phyloP scores from a whole-genome alignment of 1,140 invertebrate species.

The Tetramorium alpestre region DNA sequence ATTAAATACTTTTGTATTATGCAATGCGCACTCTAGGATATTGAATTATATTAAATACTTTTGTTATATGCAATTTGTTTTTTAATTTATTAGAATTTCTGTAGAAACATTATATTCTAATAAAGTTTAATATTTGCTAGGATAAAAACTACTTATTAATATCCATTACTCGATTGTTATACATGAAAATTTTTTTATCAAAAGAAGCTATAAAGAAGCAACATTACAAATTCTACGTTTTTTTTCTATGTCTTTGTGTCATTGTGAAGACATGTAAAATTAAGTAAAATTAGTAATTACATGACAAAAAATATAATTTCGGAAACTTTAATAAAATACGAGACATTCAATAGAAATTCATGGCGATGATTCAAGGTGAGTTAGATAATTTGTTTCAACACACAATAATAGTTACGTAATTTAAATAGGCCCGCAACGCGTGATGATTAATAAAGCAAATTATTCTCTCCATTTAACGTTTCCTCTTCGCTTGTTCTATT shows the following conservation, averaged over 20 bases:
- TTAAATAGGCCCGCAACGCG: not conserved
- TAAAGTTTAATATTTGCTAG: slow-evolving; percentile 17
- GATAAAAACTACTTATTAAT: slow-evolving; percentile 13
- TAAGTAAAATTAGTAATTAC: not conserved
- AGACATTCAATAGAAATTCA: slow-evolving; percentile 14
- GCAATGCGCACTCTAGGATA: too few species aligned
- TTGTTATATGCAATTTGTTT: too few species aligned
- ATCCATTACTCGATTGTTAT: not conserved
- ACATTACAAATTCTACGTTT: not conserved
- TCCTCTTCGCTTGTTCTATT: not conserved
- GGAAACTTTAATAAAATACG: not conserved
- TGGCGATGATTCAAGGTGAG: not conserved
- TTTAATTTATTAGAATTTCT: not conserved
- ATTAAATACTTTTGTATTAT: too few species aligned
- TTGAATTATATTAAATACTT: too few species aligned
- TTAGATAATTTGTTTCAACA: slow-evolving; percentile 1
- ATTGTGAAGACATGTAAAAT: not conserved
- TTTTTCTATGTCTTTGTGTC: not conserved
- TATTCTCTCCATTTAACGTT: not conserved
- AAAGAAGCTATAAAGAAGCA: not conserved
- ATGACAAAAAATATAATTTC: not conserved
- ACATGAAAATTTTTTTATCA: not conserved
- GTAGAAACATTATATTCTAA: not conserved
- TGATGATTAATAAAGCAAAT: slow-evolving; percentile 20
- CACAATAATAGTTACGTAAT: slow-evolving; percentile 17